phyloP scores from a whole-genome alignment of 2,797 vertebrate species.

The Sebastes cheni region DNA sequence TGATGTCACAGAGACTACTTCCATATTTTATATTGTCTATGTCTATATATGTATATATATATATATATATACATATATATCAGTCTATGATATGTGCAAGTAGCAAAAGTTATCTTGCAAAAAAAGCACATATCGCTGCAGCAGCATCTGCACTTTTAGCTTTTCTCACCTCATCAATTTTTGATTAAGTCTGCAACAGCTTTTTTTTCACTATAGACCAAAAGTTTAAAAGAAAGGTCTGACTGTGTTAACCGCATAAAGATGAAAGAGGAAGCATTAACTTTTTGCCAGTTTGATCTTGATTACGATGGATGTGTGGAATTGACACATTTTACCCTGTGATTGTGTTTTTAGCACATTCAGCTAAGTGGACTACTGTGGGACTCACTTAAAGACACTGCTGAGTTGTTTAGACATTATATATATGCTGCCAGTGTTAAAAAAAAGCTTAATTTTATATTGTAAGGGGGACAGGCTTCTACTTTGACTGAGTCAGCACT shows the following conservation, averaged over 20 bases:
- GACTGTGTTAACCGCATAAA: not conserved
- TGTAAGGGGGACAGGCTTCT: not conserved
- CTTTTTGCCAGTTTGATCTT: not conserved
- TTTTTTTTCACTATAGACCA: not conserved
- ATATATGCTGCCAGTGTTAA: not conserved
- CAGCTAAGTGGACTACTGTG: not conserved
- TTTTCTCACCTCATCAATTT: slow-evolving; percentile 31
- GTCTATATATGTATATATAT: too few relatives aligned
- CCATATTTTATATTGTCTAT: too few relatives aligned
- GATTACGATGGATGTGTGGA: not conserved
- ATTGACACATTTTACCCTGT: not conserved
- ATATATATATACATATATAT: too few relatives aligned
- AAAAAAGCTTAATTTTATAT: not conserved
- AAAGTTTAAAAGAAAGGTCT: not conserved
- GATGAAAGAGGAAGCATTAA: not conserved
- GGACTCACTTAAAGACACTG: not conserved
- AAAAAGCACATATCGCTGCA: not conserved
- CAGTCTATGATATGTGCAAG: not conserved
- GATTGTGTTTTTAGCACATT: slow-evolving; percentile 1
- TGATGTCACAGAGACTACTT: too few relatives aligned
- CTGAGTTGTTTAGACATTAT: not conserved
- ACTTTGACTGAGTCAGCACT: slow-evolving; percentile 1
- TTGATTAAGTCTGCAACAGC: slow-evolving; percentile 23
- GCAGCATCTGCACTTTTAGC: slow-evolving; percentile 29
- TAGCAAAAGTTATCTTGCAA: not conserved